Evolutionary conservation across 2,113 vertebrate genomes (phyloP), one percentile per base, ranked within the genome.

Genomic region (Nicator chloris): DNA sequence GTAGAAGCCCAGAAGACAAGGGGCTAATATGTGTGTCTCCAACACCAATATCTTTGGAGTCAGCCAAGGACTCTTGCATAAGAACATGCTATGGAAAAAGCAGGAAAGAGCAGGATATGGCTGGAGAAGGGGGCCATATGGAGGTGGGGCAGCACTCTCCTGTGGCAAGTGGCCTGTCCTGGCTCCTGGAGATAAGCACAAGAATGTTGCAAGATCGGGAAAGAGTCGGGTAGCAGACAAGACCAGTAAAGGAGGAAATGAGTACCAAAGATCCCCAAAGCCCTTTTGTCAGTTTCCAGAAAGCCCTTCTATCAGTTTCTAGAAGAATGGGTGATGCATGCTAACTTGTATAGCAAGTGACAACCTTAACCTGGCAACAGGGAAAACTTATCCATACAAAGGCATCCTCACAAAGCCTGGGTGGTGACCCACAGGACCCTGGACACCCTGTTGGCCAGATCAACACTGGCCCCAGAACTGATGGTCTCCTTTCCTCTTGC

Each of bases 201-300:
- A 40, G 47, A 13, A 30, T 0, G 0, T 7, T 82, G 24, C 2
- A 18, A 40, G 21, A 8, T 53, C 51, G 66, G 16, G 24, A 51
- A 51, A n/a, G 19, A 59, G 39, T 39, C 8, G 31, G 30, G 16
- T 18, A 45, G 39, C 0, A 0, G 24, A 9, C 13, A 39, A 66
- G 39, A n/a, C 28, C 9, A 45, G 17, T 21, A 53, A 37, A n/a
- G 39, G 33, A 33, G 31, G 47, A 45, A 47, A 35, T 1, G 5
- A 45, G 11, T 30, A 47, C 6, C 14, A 47, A 47, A n/a, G 6
- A 44, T 10, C 5, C 8, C 7, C 0, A 0, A 33, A 50, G 4
- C 4, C 9, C 30, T 61, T 51, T 11, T 60, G 9, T n/a, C 9
- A 7, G 1, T 54, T 47, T 76, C n/a, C 17, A 76, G 61, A 47